phyloP scores from a whole-genome alignment of 2,888 invertebrate genomes.

The Apodemia mormo region DNA sequence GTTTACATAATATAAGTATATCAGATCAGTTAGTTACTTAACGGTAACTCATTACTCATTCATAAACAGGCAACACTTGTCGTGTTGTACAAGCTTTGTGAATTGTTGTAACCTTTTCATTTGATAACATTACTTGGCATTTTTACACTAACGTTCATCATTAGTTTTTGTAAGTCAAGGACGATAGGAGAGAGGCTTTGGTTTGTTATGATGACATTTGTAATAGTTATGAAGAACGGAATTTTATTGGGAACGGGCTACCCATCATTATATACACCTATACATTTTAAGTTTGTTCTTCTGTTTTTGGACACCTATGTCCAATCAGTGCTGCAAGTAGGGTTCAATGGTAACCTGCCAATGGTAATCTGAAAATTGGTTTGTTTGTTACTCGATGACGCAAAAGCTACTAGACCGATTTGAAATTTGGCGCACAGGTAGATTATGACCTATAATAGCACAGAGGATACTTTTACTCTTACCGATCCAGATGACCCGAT shows the following conservation, averaged over 20 bases:
- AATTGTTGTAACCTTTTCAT: conserved; percentile 3
- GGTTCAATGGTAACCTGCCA: too few relatives aligned
- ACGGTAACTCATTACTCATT: background rate
- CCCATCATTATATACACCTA: too few relatives aligned
- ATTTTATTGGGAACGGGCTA: background rate
- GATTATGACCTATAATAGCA: too few relatives aligned
- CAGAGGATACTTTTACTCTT: too few relatives aligned
- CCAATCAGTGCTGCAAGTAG: too few relatives aligned
- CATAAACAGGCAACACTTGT: background rate
- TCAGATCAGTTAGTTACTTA: conserved; percentile 2
- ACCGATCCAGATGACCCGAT: too few relatives aligned
- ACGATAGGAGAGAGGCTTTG: background rate
- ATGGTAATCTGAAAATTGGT: too few relatives aligned
- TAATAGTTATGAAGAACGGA: background rate
- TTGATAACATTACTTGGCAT: conserved; percentile 10
- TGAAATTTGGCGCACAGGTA: too few relatives aligned
- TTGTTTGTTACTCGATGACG: too few relatives aligned
- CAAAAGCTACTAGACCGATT: too few relatives aligned
- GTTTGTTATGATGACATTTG: background rate
- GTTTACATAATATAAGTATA: background rate
- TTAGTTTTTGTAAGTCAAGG: background rate
- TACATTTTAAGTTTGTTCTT: too few relatives aligned
- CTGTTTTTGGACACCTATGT: too few relatives aligned
- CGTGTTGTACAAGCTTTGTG: background rate
- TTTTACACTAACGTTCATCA: background rate